Percentiles rank a stretch among this genome's conserved stretches.
phyloP scores from a whole-genome alignment of 2,888 invertebrate species.

The Cantharis nigra region DNA sequence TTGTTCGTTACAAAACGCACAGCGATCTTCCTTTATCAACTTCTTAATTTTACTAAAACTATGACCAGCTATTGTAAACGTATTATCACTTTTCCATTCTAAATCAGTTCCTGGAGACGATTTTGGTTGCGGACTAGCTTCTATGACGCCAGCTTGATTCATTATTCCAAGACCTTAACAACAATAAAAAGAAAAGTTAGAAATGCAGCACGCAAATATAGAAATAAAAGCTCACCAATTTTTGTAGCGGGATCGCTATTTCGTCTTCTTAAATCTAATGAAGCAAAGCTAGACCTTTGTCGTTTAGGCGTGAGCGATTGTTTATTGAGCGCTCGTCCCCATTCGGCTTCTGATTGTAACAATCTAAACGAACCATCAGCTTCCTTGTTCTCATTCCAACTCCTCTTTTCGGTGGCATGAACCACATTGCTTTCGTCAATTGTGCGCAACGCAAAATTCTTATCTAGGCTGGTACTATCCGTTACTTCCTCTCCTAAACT shows the following conservation, averaged over 20 bases:
- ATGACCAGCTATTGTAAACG: conserved; percentile 76
- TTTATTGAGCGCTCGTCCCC: conserved; percentile 30
- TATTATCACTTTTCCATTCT: conserved; percentile 64
- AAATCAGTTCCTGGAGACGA: conserved; percentile 61
- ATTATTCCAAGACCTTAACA: conserved; percentile 41
- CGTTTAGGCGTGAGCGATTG: conserved; percentile 52
- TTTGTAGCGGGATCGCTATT: conserved; percentile 76
- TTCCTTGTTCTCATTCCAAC: conserved; percentile 14
- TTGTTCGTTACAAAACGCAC: conserved; percentile 78
- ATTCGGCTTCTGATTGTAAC: conserved; percentile 33
- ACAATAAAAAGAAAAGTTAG: conserved; percentile 51
- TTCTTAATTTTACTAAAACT: conserved; percentile 76
- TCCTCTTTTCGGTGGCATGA: conserved; percentile 2
- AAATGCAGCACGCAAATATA: conserved; percentile 41
- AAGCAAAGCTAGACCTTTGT: conserved; percentile 51
- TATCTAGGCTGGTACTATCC: conserved; percentile 48
- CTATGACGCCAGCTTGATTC: conserved; percentile 39
- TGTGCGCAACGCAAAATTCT: conserved; percentile 48
- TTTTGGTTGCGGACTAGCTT: conserved; percentile 58
- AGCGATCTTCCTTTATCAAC: conserved; percentile 80
- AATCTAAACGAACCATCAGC: conserved; percentile 17
- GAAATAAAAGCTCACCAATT: conserved; percentile 28
- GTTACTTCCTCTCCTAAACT: conserved; percentile 60
- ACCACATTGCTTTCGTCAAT: conserved; percentile 49
- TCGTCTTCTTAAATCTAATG: conserved; percentile 64